These are phyloP conservation scores for Lycopodina hypogea DNA, from an alignment of 37 sponge, comb jelly and placozoan species.

Conservation along the genomic window DNA sequence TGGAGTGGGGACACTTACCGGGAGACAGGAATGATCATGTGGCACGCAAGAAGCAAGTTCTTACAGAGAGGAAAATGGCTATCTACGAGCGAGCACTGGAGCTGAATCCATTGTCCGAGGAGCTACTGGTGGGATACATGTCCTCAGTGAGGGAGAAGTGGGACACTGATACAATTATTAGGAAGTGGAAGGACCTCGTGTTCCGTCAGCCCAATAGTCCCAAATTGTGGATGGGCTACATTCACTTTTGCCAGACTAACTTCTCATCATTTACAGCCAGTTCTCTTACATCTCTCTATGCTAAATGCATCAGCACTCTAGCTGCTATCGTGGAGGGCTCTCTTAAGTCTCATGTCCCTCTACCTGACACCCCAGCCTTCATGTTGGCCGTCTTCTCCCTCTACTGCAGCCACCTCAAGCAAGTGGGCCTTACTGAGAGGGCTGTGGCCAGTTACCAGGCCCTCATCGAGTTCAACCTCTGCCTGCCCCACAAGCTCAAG, in stretches of 20 bases:
- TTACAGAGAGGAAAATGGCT: conserved; percentile 75
- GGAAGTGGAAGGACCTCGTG: conserved; percentile 78
- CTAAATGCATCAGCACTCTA: conserved; percentile 66
- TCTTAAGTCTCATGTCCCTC: conserved; percentile 71
- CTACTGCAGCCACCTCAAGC: conserved; percentile 60
- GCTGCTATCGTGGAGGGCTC: conserved; percentile 54
- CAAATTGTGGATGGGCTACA: conserved; percentile 67
- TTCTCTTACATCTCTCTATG: conserved; percentile 43
- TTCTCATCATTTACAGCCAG: conserved; percentile 54
- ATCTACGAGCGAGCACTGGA: conserved; percentile 83
- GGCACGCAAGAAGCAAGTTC: conserved; percentile 17
- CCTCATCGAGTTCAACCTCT: conserved; percentile 81
- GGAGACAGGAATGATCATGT: conserved; percentile 1
- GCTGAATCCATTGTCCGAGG: conserved; percentile 65
- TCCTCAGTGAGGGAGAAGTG: conserved; percentile 45
- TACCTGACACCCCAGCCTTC: conserved; percentile 29
- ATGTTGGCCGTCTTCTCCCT: conserved; percentile 54
- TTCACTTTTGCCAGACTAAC: conserved; percentile 59
- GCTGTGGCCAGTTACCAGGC: conserved; percentile 84
- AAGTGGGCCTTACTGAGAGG: conserved; percentile 75
- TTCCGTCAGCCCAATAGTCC: conserved; percentile 67
- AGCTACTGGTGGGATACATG: conserved; percentile 73
- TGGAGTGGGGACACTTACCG: conserved; percentile 26
- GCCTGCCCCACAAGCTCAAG: conserved; percentile 44
- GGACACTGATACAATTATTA: conserved; percentile 54